These are phyloP conservation scores for Boulengeromyrus knoepffleri DNA, from an alignment of 2,113 vertebrate species.

Conservation along the genomic window DNA sequence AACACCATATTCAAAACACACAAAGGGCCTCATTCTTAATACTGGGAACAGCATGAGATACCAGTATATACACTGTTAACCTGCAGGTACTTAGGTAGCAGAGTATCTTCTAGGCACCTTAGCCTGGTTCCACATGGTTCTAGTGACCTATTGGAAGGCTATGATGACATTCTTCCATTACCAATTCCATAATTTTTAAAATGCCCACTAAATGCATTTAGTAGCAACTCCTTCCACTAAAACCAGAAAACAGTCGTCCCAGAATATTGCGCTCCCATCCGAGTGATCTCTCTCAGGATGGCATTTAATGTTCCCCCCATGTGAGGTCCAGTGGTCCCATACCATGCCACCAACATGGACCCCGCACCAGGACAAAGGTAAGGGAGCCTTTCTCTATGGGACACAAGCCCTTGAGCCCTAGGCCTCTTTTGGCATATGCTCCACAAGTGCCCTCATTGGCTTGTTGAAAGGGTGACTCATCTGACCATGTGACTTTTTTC, in stretches of 20 bases:
- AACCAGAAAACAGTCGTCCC: background rate
- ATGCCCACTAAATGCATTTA: background rate
- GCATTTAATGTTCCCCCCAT: background rate
- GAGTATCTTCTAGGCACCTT: background rate
- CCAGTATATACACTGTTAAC: background rate
- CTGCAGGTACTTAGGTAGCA: background rate
- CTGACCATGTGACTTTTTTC: background rate
- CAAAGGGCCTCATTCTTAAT: background rate
- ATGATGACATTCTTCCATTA: background rate
- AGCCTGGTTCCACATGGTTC: background rate
- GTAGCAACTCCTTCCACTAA: background rate
- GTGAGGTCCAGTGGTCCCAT: background rate
- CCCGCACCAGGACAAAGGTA: background rate
- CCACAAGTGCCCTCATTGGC: background rate
- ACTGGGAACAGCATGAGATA: background rate
- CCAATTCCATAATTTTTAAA: background rate
- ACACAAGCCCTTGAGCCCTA: background rate
- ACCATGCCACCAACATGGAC: background rate
- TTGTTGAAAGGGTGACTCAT: background rate
- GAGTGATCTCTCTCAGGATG: background rate
- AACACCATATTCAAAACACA: background rate
- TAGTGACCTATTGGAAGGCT: background rate
- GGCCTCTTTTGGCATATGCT: background rate
- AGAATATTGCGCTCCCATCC: background rate
- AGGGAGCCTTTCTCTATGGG: background rate